Conservation (phyloP, 2,113 vertebrate species). For the Pseudorectes ferrugineus region DNA sequence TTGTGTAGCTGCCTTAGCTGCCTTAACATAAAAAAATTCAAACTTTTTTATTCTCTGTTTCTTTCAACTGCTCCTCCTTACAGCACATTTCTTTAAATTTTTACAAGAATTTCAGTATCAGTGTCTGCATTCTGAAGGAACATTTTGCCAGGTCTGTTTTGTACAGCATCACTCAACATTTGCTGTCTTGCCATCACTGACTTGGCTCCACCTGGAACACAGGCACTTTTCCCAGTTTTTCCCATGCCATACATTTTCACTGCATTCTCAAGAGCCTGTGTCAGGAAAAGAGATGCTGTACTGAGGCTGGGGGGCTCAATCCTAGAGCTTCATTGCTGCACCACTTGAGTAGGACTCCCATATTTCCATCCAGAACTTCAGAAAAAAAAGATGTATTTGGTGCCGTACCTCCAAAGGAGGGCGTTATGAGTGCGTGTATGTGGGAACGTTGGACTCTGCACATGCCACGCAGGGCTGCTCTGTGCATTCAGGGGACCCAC, state of each 20-base stretch:
- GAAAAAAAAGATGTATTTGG: not conserved
- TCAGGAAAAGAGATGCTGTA: not conserved
- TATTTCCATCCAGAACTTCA: not conserved
- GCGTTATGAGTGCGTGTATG: rapidly evolving
- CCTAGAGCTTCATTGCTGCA: not conserved
- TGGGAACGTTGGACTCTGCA: rapidly evolving
- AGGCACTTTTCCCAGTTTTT: not conserved
- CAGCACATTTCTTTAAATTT: not conserved
- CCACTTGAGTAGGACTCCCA: not conserved
- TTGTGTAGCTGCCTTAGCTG: not conserved
- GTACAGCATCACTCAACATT: not conserved
- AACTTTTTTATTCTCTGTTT: not conserved
- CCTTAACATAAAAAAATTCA: not conserved
- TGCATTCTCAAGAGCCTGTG: not conserved
- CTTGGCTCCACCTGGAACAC: not conserved
- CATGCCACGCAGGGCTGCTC: not conserved
- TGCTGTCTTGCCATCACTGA: not conserved
- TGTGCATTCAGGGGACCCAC: not conserved
- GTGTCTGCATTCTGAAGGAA: not conserved
- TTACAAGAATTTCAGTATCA: not conserved
- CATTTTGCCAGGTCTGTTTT: not conserved
- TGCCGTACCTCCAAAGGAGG: not conserved
- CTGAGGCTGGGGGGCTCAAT: not conserved
- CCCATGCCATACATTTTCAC: not conserved
- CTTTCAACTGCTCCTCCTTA: not conserved